Conservation (phyloP, 2,888 invertebrate species). For the Holacanthella duospinosa region DNA sequence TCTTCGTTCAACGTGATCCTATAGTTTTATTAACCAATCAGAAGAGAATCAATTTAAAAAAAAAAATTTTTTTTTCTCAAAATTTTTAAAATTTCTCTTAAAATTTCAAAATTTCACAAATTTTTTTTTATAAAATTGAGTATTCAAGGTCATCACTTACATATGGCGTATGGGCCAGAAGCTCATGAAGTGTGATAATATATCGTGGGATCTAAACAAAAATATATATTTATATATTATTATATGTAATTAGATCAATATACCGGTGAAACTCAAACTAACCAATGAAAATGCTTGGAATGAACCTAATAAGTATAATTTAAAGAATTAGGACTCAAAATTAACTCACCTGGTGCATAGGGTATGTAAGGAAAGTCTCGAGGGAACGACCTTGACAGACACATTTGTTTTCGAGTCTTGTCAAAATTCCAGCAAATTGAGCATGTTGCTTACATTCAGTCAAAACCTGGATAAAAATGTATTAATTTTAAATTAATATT, state of each 20-base stretch:
- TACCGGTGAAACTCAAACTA: background rate
- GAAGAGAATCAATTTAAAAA: background rate
- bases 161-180: slow-evolving; percentile 83
- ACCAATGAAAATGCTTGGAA: too few relatives aligned
- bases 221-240: background rate
- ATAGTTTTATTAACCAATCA: background rate
- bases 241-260: background rate
- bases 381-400: slow-evolving; percentile 72
- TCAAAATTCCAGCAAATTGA: slow-evolving; percentile 64
- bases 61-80: background rate
- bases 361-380: slow-evolving; percentile 82
- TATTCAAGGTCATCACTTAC: too few relatives aligned
- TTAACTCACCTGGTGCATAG: slow-evolving; percentile 74
- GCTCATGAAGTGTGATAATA: slow-evolving; percentile 79
- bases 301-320: too few relatives aligned
- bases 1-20: slow-evolving; percentile 75
- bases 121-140: slow-evolving; percentile 42
- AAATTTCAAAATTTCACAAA: too few relatives aligned
- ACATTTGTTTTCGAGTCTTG: slow-evolving; percentile 71
- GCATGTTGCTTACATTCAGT: slow-evolving; percentile 79
- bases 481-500: too few relatives aligned
- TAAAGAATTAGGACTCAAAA: too few relatives aligned
- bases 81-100: background rate
- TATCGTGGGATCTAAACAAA: slow-evolving; percentile 65
- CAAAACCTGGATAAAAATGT: slow-evolving; percentile 47